A percentile compares a stretch with the other conserved stretches of the same genome.
These are phyloP conservation scores for Lampris megalopsis DNA, from an alignment of 2,113 vertebrate species.

Conservation along the genomic window DNA sequence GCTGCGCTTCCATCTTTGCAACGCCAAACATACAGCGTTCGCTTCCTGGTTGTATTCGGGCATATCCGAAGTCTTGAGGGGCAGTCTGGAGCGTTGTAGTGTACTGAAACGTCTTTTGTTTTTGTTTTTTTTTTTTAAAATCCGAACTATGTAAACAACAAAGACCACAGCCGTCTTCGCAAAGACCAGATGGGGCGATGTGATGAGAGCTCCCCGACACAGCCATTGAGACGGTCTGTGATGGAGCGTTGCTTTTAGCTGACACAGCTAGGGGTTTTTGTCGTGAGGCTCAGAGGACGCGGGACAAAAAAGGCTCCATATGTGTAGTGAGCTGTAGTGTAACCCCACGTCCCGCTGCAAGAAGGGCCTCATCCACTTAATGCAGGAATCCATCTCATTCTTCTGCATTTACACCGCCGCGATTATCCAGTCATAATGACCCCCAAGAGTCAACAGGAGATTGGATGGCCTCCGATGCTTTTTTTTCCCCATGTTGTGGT, in stretches of 20 bases:
- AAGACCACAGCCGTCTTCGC: conserved; percentile 8
- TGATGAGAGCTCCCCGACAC: conserved; percentile 24
- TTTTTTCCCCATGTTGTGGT: conserved; percentile 59
- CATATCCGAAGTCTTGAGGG: neutral
- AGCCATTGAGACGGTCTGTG: conserved; percentile 17
- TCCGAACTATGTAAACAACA: conserved; percentile 2
- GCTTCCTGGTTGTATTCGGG: neutral
- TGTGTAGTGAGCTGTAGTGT: conserved; percentile 66
- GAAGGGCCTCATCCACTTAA: conserved; percentile 78
- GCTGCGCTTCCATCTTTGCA: neutral
- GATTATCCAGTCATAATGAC: conserved; percentile 70
- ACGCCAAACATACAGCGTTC: neutral
- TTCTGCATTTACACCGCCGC: conserved; percentile 69
- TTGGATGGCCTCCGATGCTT: conserved; percentile 58
- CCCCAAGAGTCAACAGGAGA: conserved; percentile 66
- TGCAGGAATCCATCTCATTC: conserved; percentile 80
- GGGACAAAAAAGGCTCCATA: conserved; percentile 68
- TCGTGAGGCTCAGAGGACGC: conserved; percentile 51
- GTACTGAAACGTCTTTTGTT: neutral
- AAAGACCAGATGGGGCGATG: conserved; percentile 12
- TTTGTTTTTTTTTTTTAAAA: no score
- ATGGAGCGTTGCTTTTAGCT: conserved; percentile 26
- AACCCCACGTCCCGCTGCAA: conserved; percentile 69
- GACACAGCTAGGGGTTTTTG: conserved; percentile 31
- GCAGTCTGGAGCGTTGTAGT: conserved; percentile 2